phyloP scores from a whole-genome alignment of 1,140 invertebrate species.

The Drosophila santomea region DNA sequence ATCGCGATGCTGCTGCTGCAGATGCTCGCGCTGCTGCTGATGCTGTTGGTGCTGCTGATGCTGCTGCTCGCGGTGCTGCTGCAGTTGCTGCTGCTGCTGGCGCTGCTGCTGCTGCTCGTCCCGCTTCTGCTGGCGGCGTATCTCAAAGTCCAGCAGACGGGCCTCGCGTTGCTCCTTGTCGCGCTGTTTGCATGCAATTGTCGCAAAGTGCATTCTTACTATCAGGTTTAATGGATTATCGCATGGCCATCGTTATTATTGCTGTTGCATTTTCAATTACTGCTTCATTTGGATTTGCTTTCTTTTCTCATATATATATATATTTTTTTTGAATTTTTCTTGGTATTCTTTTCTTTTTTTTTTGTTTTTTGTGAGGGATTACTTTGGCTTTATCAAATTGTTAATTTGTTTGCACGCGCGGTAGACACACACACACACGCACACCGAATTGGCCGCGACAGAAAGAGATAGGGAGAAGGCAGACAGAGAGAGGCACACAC shows the following conservation, averaged over 20 bases:
- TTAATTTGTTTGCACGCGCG: constrained; percentile 37
- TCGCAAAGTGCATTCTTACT: constrained; percentile 83
- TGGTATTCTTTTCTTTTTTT: constrained; percentile 1
- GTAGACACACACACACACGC: constrained; percentile 34
- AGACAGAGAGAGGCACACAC: constrained; percentile 46
- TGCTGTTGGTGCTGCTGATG: constrained; percentile 68
- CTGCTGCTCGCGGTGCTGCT: constrained; percentile 71
- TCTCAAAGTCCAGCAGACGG: constrained; percentile 84
- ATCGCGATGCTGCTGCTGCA: constrained; percentile 38
- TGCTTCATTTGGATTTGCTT: constrained; percentile 20
- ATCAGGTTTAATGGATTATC: constrained; percentile 54
- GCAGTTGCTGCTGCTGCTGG: constrained; percentile 77
- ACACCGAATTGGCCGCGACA: constrained; percentile 40
- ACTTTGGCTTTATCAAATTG: constrained; percentile 14
- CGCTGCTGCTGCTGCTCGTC: constrained; percentile 83
- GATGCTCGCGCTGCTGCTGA: constrained; percentile 55
- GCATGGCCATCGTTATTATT: constrained; percentile 41
- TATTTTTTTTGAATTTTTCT: not conserved
- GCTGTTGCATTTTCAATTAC: constrained; percentile 24
- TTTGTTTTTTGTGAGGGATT: constrained; percentile 23
- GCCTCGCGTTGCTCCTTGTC: constrained; percentile 84
- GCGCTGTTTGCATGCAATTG: constrained; percentile 84
- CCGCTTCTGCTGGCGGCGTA: constrained; percentile 83
- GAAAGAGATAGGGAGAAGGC: constrained; percentile 41
- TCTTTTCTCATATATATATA: not conserved